phyloP scores from a whole-genome alignment of 2,113 vertebrate genomes.

The Cisticola juncidis region DNA sequence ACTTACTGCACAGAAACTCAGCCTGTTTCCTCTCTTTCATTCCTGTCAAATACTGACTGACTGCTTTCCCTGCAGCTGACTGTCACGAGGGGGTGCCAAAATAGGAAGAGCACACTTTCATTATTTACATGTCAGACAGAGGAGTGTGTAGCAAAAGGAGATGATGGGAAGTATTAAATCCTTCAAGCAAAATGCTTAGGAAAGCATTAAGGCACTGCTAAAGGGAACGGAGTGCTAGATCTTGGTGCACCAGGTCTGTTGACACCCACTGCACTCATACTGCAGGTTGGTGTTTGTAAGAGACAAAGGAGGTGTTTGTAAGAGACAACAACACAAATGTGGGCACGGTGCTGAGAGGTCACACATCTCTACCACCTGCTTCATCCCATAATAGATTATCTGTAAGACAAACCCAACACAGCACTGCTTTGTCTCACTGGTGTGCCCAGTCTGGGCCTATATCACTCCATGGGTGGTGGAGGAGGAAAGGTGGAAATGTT shows the following conservation, averaged over 20 bases:
- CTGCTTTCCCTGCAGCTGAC: not conserved
- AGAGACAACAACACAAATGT: rapidly evolving
- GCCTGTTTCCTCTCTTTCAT: not conserved
- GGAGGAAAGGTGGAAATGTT: not conserved
- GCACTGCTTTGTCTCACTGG: rapidly evolving
- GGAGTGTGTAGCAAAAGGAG: not conserved
- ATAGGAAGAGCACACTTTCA: not conserved
- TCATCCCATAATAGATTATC: not conserved
- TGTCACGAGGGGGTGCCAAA: not conserved
- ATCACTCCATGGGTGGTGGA: rapidly evolving
- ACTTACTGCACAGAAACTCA: not conserved
- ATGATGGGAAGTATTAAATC: not conserved
- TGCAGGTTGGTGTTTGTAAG: not conserved
- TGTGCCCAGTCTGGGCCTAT: not conserved
- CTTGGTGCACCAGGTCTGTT: not conserved
- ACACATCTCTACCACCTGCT: not conserved
- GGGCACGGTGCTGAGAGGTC: rapidly evolving
- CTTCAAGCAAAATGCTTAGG: not conserved
- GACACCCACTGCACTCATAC: not conserved
- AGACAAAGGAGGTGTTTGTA: not conserved
- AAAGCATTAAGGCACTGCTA: not conserved
- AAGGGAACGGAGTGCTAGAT: not conserved
- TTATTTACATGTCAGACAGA: not conserved
- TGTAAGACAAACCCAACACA: not conserved
- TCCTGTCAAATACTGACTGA: not conserved